Base-by-base conservation (phyloP, 1,140 invertebrate species). In the Brachionus paranguensis region DNA sequence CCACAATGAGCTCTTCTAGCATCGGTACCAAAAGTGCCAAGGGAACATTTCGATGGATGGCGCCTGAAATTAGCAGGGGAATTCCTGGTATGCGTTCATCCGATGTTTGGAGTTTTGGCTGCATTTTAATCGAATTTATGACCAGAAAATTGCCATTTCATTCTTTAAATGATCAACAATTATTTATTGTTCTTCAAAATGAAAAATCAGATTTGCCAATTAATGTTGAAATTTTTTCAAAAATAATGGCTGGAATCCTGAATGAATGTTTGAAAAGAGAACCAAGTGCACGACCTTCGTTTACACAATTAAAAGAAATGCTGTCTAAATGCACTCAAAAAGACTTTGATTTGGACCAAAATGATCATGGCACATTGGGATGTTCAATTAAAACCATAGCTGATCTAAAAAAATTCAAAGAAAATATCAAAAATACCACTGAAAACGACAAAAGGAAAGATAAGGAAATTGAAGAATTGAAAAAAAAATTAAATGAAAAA, bases 91-190 rank as follows among this genome's bases (percentile, higher is more conserved):
- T 47, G 5, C 47, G 20, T 53, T 17, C 14, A 29, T 78, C 74
- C 14, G 74, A 78, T n/a, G 74, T 78, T 7, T 78, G 74, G 74
- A 53, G 45, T 53, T 78, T 53, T 78, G 74, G 74, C 17, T 78
- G 74, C 53, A 53, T 78, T 7, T 53, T 78, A 5, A 53, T 78
- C 2, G 74, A 78, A 17, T 10, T 78, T 12, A 78, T 53, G 27
- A 78, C 45, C 6, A 37, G 68, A 41, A 41, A 72, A 43, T 11
- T 72, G 2, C 68, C 68, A 43, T 72, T 72, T 43, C 11, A n/a
- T 11, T 72, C 37, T 11, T n/a, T 72, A 3, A 72, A 14, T 41
- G 68, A 72, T 41, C 33, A 72, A 20, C 33, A 37, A 41, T 72
- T 72, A n/a, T 41, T 72, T 24, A 11, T 41, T 8, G n/a, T 43